Conservation (phyloP, 2,888 invertebrate genomes). For the Blera fallax region DNA sequence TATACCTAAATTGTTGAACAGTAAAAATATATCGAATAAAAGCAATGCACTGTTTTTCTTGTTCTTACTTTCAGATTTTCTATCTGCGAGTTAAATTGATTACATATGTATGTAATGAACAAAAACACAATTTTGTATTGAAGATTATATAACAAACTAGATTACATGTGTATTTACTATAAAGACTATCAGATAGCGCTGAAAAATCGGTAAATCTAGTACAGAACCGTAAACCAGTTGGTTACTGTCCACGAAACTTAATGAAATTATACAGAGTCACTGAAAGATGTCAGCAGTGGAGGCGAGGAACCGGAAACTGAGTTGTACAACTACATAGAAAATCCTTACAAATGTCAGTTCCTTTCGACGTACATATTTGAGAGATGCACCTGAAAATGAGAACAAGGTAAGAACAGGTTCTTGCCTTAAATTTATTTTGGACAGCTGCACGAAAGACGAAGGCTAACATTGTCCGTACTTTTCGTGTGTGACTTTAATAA, state of each 20-base stretch:
- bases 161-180: background rate
- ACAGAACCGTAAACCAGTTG: background rate
- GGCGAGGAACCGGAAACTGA: too few relatives aligned
- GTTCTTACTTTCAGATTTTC: background rate
- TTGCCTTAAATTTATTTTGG: too few relatives aligned
- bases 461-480: background rate
- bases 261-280: too few relatives aligned
- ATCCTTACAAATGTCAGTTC: too few relatives aligned
- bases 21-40: constrained; percentile 1
- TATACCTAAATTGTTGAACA: constrained; percentile 36
- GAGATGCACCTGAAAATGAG: too few relatives aligned
- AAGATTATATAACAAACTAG: background rate
- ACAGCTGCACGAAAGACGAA: background rate
- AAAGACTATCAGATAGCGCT: background rate
- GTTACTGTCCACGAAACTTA: too few relatives aligned
- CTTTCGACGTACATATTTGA: too few relatives aligned
- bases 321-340: too few relatives aligned
- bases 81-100: background rate
- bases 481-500: background rate
- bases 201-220: background rate
- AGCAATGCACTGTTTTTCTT: background rate
- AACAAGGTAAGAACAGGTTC: too few relatives aligned
- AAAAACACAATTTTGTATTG: background rate
- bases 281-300: too few relatives aligned
- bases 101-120: too few relatives aligned